phyloP scores from a whole-genome alignment of 2,888 invertebrate species.

The Caprella mutica region DNA sequence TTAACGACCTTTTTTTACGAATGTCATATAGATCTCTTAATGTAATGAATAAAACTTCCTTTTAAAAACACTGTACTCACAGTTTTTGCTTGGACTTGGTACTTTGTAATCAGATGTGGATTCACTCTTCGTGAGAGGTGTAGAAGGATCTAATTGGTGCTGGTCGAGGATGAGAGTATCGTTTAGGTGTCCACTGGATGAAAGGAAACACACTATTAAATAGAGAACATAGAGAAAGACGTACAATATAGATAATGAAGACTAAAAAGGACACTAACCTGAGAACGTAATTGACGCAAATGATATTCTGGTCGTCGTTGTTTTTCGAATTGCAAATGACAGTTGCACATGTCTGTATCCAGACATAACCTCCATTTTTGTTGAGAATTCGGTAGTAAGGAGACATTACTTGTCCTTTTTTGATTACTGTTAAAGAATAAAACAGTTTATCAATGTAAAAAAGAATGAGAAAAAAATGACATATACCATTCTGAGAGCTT shows the following conservation, averaged over 20 bases:
- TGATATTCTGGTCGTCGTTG: conserved; percentile 91
- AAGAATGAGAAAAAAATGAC: not conserved
- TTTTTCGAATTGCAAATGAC: conserved; percentile 91
- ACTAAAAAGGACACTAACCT: too few species aligned
- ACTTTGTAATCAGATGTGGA: not conserved
- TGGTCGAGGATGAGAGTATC: conserved; percentile 29
- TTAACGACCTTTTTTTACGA: too few species aligned
- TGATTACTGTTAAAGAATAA: conserved; percentile 59
- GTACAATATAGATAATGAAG: too few species aligned
- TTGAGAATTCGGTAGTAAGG: conserved; percentile 94
- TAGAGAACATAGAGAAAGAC: too few species aligned
- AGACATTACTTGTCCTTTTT: conserved; percentile 91
- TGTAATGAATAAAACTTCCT: too few species aligned
- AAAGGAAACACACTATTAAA: too few species aligned
- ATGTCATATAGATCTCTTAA: too few species aligned
- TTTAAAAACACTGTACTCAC: too few species aligned
- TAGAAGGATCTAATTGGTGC: conserved; percentile 25
- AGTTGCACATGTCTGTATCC: conserved; percentile 94
- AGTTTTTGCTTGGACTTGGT: not conserved
- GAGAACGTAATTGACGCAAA: conserved; percentile 93
- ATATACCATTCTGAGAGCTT: not conserved
- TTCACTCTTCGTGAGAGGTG: conserved; percentile 24
- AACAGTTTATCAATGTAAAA: not conserved
- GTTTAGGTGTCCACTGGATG: conserved; percentile 17
- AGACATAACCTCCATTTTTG: conserved; percentile 83